phyloP scores from a whole-genome alignment of 2,797 vertebrate genomes.

The Pseudochirops cupreus region DNA sequence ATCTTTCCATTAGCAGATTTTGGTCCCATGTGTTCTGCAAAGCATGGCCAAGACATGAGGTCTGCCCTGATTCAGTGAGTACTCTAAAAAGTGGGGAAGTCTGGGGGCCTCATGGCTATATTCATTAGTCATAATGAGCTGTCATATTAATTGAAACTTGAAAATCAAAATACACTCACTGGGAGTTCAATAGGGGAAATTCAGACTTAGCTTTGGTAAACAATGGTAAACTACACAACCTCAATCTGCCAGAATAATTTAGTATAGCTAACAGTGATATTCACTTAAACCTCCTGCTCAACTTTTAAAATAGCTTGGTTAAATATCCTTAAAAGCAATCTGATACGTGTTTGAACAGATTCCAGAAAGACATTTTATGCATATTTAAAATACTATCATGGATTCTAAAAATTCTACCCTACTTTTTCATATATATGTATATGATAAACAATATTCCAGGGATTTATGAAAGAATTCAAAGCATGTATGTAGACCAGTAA shows the following conservation, averaged over 20 bases:
- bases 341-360: slow-evolving; percentile 46
- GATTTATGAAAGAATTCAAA: slow-evolving; percentile 80
- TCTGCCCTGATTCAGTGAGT: background rate
- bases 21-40: background rate
- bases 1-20: background rate
- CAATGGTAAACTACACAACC: slow-evolving; percentile 49
- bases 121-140: slow-evolving; percentile 10
- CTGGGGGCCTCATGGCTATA: background rate
- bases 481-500: slow-evolving; percentile 75
- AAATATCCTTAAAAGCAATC: slow-evolving; percentile 34
- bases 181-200: slow-evolving; percentile 9
- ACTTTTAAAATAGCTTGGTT: slow-evolving; percentile 52
- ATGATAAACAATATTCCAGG: slow-evolving; percentile 69
- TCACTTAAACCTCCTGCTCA: slow-evolving; percentile 40
- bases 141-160: slow-evolving; percentile 54
- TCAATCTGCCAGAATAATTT: slow-evolving; percentile 20
- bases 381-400: slow-evolving; percentile 61
- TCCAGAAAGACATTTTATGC: slow-evolving; percentile 51
- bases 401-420: slow-evolving; percentile 61
- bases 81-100: background rate
- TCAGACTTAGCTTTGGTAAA: slow-evolving; percentile 39
- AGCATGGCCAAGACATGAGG: background rate
- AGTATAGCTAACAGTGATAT: background rate
- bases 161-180: slow-evolving; percentile 34
- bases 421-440: slow-evolving; percentile 23